Base-by-base conservation (phyloP, 1,140 invertebrate species). In the Bombus superbus region DNA sequence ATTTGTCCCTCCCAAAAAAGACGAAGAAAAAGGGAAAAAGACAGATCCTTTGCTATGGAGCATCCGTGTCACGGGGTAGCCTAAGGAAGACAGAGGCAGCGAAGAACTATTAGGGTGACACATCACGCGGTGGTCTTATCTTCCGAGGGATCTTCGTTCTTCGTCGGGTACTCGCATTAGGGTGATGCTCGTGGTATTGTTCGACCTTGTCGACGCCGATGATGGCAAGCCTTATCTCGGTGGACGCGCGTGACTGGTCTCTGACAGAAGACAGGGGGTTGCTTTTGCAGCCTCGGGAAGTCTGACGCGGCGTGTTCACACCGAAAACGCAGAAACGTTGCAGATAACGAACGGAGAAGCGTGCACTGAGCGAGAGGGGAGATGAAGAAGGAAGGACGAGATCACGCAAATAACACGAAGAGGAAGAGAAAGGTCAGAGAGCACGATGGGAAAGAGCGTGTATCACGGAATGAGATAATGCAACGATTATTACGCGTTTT, bases 211-310 rank as follows among this genome's bases (percentile, higher is more conserved):
- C 83, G 85, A 77, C 84, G 85, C 53, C 68, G 84, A 89, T 85
- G 86, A 89, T 80, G 75, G 81, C 84, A 84, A 88, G 85, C 57
- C 91, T 92, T 92, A 92, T 92, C 91, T 92, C 81, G 44, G 85
- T 85, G 86, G 88, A 87, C 91, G 91, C 88, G 86, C 91, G 91
- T 91, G 91, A 92, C 91, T 92, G 86, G 80, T 79, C 83, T 59
- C 73, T 83, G 85, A 89, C 88, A 83, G 81, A 81, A 82, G 85
- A 77, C 71, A 76, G n/a, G 68, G 76, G 83, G 57, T 68, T 40
- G 62, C 74, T 68, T 59, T 62, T 40, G 84, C 73, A 83, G 82
- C 77, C 64, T 86, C 77, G 42, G 83, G 64, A 73, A 68, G 83
- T 35, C 83, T 85, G 86, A 86, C 84, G 44, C 59, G 71, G 83